Evolutionary conservation across 1,140 invertebrate species (phyloP), one percentile per base, ranked within the genome.

Genomic region (Neelides sp.): DNA sequence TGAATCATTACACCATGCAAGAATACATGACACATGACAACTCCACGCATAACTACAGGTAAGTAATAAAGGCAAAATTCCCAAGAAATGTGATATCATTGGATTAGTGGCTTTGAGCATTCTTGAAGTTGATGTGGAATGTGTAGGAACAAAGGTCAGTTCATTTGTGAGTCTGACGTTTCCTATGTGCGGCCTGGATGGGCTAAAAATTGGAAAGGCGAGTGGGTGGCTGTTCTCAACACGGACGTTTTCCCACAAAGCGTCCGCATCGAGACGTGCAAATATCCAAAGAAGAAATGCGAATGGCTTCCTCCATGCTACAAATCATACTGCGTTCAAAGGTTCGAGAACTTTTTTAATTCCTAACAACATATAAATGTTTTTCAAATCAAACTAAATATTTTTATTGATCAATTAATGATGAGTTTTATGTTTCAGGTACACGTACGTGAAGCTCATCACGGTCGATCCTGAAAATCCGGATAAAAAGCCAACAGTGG

Each of bases 201-300:
- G 69, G 69, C 68, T 2, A 64, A 66, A 44, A 69, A 70, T 30
- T 59, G 66, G 47, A 64, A 63, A 27, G 65, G 65, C 4, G 64
- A 69, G 48, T 71, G 69, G 69, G 64, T 70, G 36, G 61, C 69
- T 10, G 63, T 71, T 30, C 59, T 71, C n/a, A 71, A 71, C 54
- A 69, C 66, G 1, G 62, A 67, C 20, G 53, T 64, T 20, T 71
- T 62, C 54, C 67, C 67, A 12, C 69, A 71, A 55, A 65, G 61
- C 46, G 64, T 71, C 13, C 61, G 69, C 23, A 63, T 68, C 17
- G 70, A 71, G 49, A 65, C 62, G 15, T 71, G 70, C 65, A 63
- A 61, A 36, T 65, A 54, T 57, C 63, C 42, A 42, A 66, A 55
- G 32, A 68, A 59, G 56, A 63, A 54, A 39, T 71, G 69, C 50